Base-by-base conservation (phyloP, 2,113 vertebrate species). In the Syrrhaptes paradoxus region DNA sequence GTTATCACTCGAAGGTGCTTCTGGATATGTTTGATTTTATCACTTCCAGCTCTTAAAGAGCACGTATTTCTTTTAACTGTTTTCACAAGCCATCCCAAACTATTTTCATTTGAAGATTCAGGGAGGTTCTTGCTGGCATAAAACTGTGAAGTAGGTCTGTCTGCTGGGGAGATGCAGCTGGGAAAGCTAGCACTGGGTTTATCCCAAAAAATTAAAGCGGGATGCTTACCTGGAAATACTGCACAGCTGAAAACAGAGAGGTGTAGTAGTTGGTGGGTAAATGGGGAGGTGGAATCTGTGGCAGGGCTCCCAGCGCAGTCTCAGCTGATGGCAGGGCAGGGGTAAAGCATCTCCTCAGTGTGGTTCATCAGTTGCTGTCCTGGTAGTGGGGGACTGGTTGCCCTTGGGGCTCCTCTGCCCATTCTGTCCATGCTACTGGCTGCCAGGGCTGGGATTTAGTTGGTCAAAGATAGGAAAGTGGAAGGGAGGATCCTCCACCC, bases 351-450 rank as follows among this genome's bases (percentile, higher is more conserved):
- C 45, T 7, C 12, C 24, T 7, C 12, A 18, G 38, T 1, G 1
- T 1, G 7, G 17, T 31, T 55, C 29, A 2, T 24, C 0, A 13
- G 38, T 34, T 2, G 24, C 45, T 59, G 49, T n/a, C 13, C 29
- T 32, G 43, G 49, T 3, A 13, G 9, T 1, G 26, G 17, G 36
- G 22, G 6, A n/a, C 29, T 26, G 52, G 17, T 38, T 71, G 68
- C 9, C 10, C 24, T 4, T 11, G 48, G 36, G 65, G 11, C 6
- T 36, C 16, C 24, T 52, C 25, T 65, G 15, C 10, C 34, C 1
- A 0, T 4, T 25, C 6, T 45, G 6, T 15, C 10, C 1, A 0
- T 7, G 26, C 12, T 65, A 4, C 73, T 51, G 10, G 7, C 29
- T 72, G 25, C 21, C 18, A 24, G 36, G 28, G 20, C 43, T 70